Evolutionary conservation across 2,888 invertebrate genomes (phyloP), one percentile per base, ranked within the genome.

Genomic region (Sturmia bella): DNA sequence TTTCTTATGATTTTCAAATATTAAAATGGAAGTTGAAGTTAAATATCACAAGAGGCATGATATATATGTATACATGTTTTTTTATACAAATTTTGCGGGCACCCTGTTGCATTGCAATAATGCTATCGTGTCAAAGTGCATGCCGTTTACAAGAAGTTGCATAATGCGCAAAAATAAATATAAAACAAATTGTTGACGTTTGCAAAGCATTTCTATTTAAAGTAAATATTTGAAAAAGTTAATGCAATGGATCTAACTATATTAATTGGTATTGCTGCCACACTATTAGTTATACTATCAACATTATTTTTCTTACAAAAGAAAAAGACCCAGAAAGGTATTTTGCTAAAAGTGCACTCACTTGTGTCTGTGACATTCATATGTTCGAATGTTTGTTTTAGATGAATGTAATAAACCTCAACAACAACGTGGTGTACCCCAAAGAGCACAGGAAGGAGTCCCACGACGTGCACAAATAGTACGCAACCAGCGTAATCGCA

Each of bases 391-490:
- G n/a, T n/a, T n/a, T 52, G 19, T 3, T 52, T 45, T 54, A 88
- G 86, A 85, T 12, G 69, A 80, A 27, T 57, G 68, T 84, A 84
- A 73, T 80, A 86, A 78, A 63, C 84, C 70, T 24, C 84, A 84
- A 39, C 86, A 85, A 70, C 88, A 87, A 85, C 84, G 85, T 48
- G 85, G 80, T 73, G 87, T 86, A 84, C 88, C 91, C 37, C 90
- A 86, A 32, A 86, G 88, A 5, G 88, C 87, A 17, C 89, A 88
- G 84, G 93, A 93, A 88, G 93, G 93, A 56, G 93, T 92, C 0
- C 94, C 93, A 19, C 92, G 95, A 63, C 92, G 95, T 86, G 95
- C 94, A 0, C 95, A 94, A 86, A 94, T 95, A 39, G 94, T 94
- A 4, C 92, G 96, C 83, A 95, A 95, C 89, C 94, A 94, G 86